A percentile compares a stretch with the other conserved stretches of the same genome.
Evolutionary conservation across 2,113 vertebrate genomes (phyloP).

Genomic region (Cnemophilus loriae): DNA sequence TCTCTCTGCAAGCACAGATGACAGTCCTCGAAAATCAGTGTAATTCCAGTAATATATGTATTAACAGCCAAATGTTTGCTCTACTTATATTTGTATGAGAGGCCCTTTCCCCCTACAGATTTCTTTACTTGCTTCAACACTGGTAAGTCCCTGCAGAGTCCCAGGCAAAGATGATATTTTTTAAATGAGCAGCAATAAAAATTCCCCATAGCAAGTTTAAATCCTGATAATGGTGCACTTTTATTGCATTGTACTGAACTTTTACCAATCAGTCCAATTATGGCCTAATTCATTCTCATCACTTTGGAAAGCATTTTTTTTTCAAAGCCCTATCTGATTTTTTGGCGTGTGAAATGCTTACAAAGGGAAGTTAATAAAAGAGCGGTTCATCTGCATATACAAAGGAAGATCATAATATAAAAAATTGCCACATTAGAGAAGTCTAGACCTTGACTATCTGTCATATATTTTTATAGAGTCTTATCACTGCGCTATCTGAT

Average conservation of each 20-base stretch:
- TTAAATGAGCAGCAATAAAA: conserved; percentile 17
- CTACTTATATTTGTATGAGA: not conserved
- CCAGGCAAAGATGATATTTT: not conserved
- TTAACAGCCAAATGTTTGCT: not conserved
- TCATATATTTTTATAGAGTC: conserved; percentile 17
- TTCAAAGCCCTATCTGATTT: conserved; percentile 56
- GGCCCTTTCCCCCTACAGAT: not conserved
- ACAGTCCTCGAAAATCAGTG: not conserved
- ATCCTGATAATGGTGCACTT: conserved; percentile 28
- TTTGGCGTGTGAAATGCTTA: conserved; percentile 48
- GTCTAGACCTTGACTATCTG: conserved; percentile 62
- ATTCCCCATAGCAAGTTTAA: not conserved
- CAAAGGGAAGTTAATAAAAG: conserved; percentile 61
- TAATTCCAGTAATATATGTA: not conserved
- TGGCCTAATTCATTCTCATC: conserved; percentile 49
- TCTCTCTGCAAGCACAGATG: not conserved
- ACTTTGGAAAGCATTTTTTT: conserved; percentile 27
- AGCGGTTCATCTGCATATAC: conserved; percentile 42
- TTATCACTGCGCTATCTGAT: conserved; percentile 56
- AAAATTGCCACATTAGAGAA: conserved; percentile 60
- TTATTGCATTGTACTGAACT: conserved; percentile 37
- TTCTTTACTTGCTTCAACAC: not conserved
- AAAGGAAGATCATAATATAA: conserved; percentile 51
- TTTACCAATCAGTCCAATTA: conserved; percentile 57
- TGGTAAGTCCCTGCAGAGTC: not conserved